Percentiles rank a stretch among this genome's conserved stretches.
Evolutionary conservation across 2,888 invertebrate genomes (phyloP).

Genomic region (Crepidodera aurea): DNA sequence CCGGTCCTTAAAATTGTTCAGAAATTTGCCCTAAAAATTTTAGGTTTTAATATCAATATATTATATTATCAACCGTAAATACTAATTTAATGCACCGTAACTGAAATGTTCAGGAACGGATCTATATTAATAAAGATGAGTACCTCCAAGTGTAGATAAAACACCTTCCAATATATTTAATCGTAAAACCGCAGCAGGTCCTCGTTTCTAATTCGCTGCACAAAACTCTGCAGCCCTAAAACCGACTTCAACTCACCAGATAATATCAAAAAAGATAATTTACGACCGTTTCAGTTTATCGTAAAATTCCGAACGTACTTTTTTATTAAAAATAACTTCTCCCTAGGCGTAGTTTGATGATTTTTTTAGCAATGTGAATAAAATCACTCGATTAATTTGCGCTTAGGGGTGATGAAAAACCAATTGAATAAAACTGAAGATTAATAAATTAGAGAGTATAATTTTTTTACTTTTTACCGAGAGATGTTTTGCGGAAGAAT

Average conservation of each 20-base stretch:
- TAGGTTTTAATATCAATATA: too few species aligned
- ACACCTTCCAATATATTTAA: not conserved
- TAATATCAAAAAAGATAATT: not conserved
- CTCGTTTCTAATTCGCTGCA: not conserved
- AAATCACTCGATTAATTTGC: not conserved
- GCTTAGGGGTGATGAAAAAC: not conserved
- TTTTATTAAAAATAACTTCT: not conserved
- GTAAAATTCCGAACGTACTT: conserved; percentile 2
- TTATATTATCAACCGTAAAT: too few species aligned
- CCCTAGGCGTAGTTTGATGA: not conserved
- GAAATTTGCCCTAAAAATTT: too few species aligned
- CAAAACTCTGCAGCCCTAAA: not conserved
- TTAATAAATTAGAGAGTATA: too few species aligned
- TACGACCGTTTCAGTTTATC: not conserved
- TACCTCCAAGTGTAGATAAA: not conserved
- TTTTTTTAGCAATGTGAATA: not conserved
- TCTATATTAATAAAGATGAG: too few species aligned
- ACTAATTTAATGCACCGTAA: too few species aligned
- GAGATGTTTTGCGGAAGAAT: too few species aligned
- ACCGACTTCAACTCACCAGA: not conserved
- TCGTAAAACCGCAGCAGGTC: not conserved
- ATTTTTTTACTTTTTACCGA: too few species aligned
- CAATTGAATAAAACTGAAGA: too few species aligned
- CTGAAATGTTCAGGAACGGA: too few species aligned
- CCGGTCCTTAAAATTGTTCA: too few species aligned